phyloP scores from a whole-genome alignment of 1,140 invertebrate species.

The Achroia grisella region DNA sequence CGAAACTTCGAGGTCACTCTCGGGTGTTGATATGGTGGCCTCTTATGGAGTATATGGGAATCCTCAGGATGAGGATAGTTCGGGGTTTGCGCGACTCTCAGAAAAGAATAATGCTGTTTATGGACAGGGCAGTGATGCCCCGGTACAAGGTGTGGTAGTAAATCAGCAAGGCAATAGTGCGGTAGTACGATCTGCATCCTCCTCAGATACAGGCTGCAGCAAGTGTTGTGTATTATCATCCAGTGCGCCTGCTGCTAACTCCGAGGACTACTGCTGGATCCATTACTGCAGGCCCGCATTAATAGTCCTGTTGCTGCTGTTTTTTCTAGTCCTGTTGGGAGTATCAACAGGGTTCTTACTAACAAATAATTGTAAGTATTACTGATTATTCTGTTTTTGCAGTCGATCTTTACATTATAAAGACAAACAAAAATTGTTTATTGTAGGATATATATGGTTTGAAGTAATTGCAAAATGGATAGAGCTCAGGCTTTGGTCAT shows the following conservation, averaged over 20 bases:
- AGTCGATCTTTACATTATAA: too few species aligned
- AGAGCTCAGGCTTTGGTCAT: too few species aligned
- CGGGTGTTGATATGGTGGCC: constrained; percentile 70
- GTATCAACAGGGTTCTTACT: constrained; percentile 67
- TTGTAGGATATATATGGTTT: too few species aligned
- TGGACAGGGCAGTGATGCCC: constrained; percentile 52
- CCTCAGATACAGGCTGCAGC: constrained; percentile 33
- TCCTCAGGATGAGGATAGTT: constrained; percentile 68
- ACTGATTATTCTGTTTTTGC: background rate
- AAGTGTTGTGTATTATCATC: constrained; percentile 46
- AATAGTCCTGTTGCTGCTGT: constrained; percentile 56
- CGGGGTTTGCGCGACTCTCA: constrained; percentile 60
- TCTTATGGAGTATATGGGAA: constrained; percentile 70
- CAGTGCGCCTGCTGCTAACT: constrained; percentile 45
- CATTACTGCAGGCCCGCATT: constrained; percentile 61
- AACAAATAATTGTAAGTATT: constrained; percentile 68
- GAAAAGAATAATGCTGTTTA: constrained; percentile 57
- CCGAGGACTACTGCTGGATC: constrained; percentile 65
- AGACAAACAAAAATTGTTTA: too few species aligned
- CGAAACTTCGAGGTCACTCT: constrained; percentile 56
- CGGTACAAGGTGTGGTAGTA: constrained; percentile 68
- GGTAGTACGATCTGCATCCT: constrained; percentile 46
- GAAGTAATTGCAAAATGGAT: too few species aligned
- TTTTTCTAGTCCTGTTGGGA: constrained; percentile 64
- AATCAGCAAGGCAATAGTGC: constrained; percentile 70